Percentiles rank a stretch among this genome's conserved stretches.
Conservation (phyloP, 2,113 vertebrate species). For the Mohoua ochrocephala region DNA sequence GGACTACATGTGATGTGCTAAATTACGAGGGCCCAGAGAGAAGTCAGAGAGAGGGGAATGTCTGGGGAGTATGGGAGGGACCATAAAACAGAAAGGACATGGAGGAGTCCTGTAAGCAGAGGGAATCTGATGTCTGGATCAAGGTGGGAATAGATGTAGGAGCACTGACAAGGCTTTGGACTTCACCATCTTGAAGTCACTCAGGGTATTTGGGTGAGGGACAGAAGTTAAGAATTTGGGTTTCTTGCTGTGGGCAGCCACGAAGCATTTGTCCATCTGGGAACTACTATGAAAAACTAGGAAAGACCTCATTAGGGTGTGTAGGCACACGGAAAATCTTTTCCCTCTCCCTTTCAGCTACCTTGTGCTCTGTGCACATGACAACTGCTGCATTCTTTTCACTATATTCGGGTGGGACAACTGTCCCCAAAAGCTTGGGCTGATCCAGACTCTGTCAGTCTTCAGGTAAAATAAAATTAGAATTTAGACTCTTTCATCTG, state of each 20-base stretch:
- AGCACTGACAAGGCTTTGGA: not conserved
- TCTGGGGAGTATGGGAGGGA: fast-evolving
- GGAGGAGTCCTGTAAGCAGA: not conserved
- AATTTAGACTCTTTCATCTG: not conserved
- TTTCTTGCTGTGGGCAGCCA: not conserved
- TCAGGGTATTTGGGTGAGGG: not conserved
- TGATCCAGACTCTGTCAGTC: not conserved
- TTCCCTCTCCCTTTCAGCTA: not conserved
- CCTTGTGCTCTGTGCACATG: not conserved
- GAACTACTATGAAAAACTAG: not conserved
- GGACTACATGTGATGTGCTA: not conserved
- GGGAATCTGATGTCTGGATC: not conserved
- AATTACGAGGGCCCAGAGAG: not conserved
- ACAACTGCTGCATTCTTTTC: not conserved
- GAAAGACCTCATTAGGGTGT: not conserved
- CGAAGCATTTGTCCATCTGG: not conserved
- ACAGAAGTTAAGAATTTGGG: not conserved
- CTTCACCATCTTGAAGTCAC: not conserved
- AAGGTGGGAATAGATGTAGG: not conserved
- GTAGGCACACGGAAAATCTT: not conserved
- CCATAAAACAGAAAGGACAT: not conserved
- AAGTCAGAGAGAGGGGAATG: not conserved
- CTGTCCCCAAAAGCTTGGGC: not conserved
- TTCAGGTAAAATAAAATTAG: not conserved
- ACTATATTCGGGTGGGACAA: not conserved